A percentile compares a stretch with the other conserved stretches of the same genome.
Evolutionary conservation across 1,140 invertebrate species (phyloP).

Genomic region (Lordiphosa clarofinis): DNA sequence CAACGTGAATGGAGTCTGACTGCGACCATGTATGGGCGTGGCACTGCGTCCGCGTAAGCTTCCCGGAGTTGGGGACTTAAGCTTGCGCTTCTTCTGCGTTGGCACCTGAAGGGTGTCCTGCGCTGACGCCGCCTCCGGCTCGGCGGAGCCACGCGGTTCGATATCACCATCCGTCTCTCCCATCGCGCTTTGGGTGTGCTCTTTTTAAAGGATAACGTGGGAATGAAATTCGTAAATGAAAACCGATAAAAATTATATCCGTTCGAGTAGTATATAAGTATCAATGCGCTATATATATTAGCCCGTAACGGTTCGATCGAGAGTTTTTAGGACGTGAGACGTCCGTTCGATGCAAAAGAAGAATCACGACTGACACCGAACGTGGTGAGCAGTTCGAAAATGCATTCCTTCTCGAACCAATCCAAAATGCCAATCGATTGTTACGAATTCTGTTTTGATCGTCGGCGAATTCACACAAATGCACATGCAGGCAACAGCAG

Average conservation of each 20-base stretch:
- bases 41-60: constrained; percentile 74
- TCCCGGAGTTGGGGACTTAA: constrained; percentile 76
- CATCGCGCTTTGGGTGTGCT: constrained; percentile 46
- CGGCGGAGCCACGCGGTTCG: constrained; percentile 59
- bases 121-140: constrained; percentile 59
- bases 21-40: constrained; percentile 74
- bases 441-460: constrained; percentile 56
- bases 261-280: constrained; percentile 56
- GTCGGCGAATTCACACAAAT: constrained; percentile 26
- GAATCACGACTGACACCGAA: constrained; percentile 71
- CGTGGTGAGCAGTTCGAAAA: constrained; percentile 64
- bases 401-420: constrained; percentile 56
- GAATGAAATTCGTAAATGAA: constrained; percentile 47
- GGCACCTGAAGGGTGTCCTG: constrained; percentile 72
- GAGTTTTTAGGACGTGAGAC: constrained; percentile 62
- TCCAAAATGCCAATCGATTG: constrained; percentile 42
- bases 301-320: constrained; percentile 74
- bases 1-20: constrained; percentile 72
- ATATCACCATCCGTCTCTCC: constrained; percentile 74
- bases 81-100: constrained; percentile 67
- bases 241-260: constrained; percentile 59
- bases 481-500: constrained; percentile 21
- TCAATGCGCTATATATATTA: constrained; percentile 31
- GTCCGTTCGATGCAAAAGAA: constrained; percentile 75
- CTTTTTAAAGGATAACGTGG: constrained; percentile 53